Conservation (phyloP, 2,888 invertebrate species). For the Nomada ferruginata region DNA sequence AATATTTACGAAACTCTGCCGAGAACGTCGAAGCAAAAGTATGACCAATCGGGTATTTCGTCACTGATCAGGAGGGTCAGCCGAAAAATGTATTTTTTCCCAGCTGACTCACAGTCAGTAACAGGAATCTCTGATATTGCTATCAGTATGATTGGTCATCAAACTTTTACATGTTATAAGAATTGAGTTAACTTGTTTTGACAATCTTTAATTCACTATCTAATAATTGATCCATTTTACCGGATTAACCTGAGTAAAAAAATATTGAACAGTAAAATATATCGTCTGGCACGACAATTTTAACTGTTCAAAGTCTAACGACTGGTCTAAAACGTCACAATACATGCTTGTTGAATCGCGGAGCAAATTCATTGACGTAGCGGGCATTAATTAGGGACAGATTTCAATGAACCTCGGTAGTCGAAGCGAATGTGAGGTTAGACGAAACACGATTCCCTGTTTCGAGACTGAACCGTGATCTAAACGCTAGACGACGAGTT, state of each 20-base stretch:
- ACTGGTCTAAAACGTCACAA: conserved; percentile 9
- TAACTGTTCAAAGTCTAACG: conserved; percentile 30
- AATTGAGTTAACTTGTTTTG: neutral
- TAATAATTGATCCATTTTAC: neutral
- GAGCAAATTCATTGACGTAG: conserved; percentile 5
- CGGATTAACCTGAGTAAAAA: too few relatives aligned
- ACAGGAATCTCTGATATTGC: conserved; percentile 5
- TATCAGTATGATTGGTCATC: neutral
- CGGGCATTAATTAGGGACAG: conserved; percentile 12
- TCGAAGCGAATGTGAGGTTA: conserved; percentile 18
- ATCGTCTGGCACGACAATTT: neutral
- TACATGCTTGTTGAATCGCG: neutral
- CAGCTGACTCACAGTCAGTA: conserved; percentile 7
- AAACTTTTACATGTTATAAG: neutral
- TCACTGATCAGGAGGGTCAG: neutral
- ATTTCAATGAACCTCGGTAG: neutral
- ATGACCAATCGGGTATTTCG: conserved; percentile 1
- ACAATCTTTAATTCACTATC: neutral
- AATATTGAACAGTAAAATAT: too few relatives aligned
- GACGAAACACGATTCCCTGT: neutral
- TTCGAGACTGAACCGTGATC: neutral
- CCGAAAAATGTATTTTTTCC: neutral
- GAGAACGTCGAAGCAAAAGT: neutral
- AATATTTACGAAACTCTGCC: conserved; percentile 11
- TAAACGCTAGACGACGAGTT: neutral